These are phyloP conservation scores for Brachirus orientalis DNA, from an alignment of 2,113 vertebrate genomes.

Conservation along the genomic window DNA sequence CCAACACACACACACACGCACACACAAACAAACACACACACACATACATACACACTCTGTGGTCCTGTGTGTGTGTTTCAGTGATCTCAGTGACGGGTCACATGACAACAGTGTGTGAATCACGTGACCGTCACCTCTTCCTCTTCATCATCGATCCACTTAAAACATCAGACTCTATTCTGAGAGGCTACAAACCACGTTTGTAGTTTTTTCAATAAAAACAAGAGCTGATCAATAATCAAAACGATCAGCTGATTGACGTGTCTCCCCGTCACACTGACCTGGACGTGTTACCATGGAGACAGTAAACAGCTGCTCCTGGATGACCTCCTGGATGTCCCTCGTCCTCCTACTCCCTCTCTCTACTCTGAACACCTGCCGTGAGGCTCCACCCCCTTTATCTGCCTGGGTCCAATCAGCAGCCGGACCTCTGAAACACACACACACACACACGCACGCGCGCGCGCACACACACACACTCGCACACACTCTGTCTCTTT, in stretches of 20 bases:
- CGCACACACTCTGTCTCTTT: slow-evolving; percentile 20
- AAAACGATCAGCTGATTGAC: not conserved
- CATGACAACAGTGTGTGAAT: not conserved
- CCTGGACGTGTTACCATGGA: slow-evolving; percentile 2
- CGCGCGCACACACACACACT: slow-evolving; percentile 28
- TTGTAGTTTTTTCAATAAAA: not conserved
- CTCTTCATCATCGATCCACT: not conserved
- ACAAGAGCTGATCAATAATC: not conserved
- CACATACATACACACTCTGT: slow-evolving; percentile 5
- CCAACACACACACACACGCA: slow-evolving; percentile 28
- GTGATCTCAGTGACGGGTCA: not conserved
- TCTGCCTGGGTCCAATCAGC: slow-evolving; percentile 22
- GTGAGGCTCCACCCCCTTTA: slow-evolving; percentile 32
- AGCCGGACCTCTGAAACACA: slow-evolving; percentile 49
- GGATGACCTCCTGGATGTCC: not conserved
- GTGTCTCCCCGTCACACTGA: not conserved
- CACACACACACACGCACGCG: slow-evolving; percentile 25
- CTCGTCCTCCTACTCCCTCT: not conserved
- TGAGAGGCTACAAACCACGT: too few species aligned
- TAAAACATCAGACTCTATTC: too few species aligned
- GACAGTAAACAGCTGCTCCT: not conserved
- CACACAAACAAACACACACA: slow-evolving; percentile 24
- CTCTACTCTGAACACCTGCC: not conserved
- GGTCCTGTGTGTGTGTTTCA: slow-evolving; percentile 50
- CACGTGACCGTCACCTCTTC: not conserved